A percentile compares a stretch with the other conserved stretches of the same genome.
These are phyloP conservation scores for Phengaris arion DNA, from an alignment of 2,888 invertebrate genomes.

Conservation along the genomic window DNA sequence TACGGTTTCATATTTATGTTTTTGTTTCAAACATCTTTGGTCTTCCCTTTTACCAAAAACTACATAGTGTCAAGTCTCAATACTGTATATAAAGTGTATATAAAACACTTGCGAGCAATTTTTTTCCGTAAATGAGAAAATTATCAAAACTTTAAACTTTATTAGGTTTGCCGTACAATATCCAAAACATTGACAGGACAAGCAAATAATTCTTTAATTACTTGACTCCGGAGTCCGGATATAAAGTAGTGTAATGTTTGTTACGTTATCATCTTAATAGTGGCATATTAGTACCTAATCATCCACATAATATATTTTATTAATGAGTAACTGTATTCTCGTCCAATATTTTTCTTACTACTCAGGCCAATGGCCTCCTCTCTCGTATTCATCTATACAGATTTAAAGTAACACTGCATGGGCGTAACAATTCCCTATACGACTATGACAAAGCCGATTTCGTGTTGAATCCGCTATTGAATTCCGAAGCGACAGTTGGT, in stretches of 20 bases:
- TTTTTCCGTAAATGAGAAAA: too few relatives aligned
- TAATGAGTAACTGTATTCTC: neutral
- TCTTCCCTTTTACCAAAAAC: too few relatives aligned
- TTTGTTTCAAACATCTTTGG: neutral
- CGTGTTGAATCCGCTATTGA: slow-evolving; percentile 32
- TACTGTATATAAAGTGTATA: too few relatives aligned
- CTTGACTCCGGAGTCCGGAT: neutral
- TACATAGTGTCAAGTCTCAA: too few relatives aligned
- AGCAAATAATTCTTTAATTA: neutral
- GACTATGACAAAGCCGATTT: slow-evolving; percentile 31
- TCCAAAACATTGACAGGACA: too few relatives aligned
- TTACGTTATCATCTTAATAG: slow-evolving; percentile 13
- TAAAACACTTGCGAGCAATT: too few relatives aligned
- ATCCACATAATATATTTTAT: neutral
- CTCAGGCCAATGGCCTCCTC: neutral
- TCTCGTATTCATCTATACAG: slow-evolving; percentile 38
- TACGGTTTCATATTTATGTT: too few relatives aligned
- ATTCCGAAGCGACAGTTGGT: slow-evolving; percentile 34
- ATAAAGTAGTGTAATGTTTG: neutral
- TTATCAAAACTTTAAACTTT: too few relatives aligned
- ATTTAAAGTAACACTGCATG: slow-evolving; percentile 56
- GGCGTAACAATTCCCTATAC: slow-evolving; percentile 46
- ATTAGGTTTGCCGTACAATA: too few relatives aligned
- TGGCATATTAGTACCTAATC: neutral
- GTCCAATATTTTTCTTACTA: neutral